These are phyloP conservation scores for Meliscaeva auricollis DNA, from an alignment of 2,888 invertebrate genomes.

Conservation along the genomic window DNA sequence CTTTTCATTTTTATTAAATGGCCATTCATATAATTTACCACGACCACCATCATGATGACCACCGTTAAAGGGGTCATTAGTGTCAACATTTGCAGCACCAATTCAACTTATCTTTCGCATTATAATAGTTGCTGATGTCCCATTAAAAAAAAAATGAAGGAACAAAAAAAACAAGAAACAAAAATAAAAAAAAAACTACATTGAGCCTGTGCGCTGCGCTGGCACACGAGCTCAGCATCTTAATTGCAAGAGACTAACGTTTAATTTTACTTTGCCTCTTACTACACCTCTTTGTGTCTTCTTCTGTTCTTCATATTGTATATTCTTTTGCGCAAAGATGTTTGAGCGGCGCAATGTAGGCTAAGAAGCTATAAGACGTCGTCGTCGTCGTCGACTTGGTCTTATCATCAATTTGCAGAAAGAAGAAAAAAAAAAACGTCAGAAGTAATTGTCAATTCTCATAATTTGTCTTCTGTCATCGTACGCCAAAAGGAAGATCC, in stretches of 20 bases:
- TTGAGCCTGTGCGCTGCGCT: constrained; percentile 20
- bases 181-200: background rate
- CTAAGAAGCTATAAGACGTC: constrained; percentile 38
- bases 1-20: constrained; percentile 37
- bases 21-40: constrained; percentile 8
- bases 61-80: constrained; percentile 69
- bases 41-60: constrained; percentile 44
- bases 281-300: background rate
- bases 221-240: constrained; percentile 74
- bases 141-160: constrained; percentile 29
- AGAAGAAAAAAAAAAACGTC: too few species aligned
- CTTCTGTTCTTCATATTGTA: background rate
- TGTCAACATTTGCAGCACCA: constrained; percentile 64
- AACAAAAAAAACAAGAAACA: background rate
- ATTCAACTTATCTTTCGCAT: constrained; percentile 53
- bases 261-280: constrained; percentile 39
- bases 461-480: constrained; percentile 71
- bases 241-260: constrained; percentile 67
- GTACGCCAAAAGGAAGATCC: constrained; percentile 1
- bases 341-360: constrained; percentile 40
- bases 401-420: constrained; percentile 73
- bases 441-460: constrained; percentile 72
- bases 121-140: constrained; percentile 53
- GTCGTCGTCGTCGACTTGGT: constrained; percentile 46
- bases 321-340: constrained; percentile 5